Percentiles rank a stretch among this genome's conserved stretches.
phyloP scores from a whole-genome alignment of 1,140 invertebrate species.

The Meteorus sp. region DNA sequence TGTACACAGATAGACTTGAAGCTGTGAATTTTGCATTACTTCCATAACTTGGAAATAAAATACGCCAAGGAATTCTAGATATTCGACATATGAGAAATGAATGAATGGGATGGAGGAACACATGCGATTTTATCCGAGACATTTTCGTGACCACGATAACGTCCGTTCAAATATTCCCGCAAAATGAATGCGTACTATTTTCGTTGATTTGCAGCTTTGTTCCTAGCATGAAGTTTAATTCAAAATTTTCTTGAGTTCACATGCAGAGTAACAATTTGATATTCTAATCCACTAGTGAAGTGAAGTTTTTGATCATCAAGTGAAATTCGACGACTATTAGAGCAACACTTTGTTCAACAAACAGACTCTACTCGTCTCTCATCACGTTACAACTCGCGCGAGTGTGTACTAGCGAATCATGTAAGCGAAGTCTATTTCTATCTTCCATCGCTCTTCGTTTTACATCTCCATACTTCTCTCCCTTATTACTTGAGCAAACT shows the following conservation, averaged over 20 bases:
- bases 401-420: slow-evolving; percentile 29
- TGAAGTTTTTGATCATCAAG: slow-evolving; percentile 14
- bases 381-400: slow-evolving; percentile 27
- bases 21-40: too few species aligned
- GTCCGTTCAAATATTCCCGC: neutral
- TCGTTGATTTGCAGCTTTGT: too few species aligned
- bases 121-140: neutral
- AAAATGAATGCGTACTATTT: too few species aligned
- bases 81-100: too few species aligned
- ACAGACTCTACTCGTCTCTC: slow-evolving; percentile 14
- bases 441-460: neutral
- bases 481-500: slow-evolving; percentile 52
- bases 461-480: too few species aligned
- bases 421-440: neutral
- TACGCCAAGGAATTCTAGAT: too few species aligned
- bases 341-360: slow-evolving; percentile 18
- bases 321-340: slow-evolving; percentile 35
- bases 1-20: too few species aligned
- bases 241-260: too few species aligned
- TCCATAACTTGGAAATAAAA: too few species aligned
- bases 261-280: too few species aligned
- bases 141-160: slow-evolving; percentile 8
- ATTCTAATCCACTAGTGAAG: slow-evolving; percentile 22
- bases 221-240: too few species aligned
- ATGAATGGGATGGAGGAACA: neutral